Evolutionary conservation across 2,888 invertebrate species (phyloP).

Genomic region (Chromoteleia sp.): DNA sequence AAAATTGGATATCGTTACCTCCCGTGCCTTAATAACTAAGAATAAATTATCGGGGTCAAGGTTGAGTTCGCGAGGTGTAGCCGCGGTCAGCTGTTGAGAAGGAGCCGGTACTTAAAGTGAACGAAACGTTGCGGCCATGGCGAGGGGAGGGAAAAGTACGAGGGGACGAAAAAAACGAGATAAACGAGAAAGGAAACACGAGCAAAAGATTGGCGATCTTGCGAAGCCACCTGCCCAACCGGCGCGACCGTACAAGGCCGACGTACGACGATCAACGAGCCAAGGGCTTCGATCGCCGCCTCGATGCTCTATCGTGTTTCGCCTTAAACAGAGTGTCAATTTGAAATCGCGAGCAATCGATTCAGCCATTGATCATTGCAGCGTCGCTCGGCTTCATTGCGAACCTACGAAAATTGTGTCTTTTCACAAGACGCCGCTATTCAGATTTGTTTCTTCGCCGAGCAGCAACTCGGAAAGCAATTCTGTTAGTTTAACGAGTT

Average conservation of each 20-base stretch:
- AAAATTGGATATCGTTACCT: conserved; percentile 51
- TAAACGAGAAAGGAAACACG: conserved; percentile 68
- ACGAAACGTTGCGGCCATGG: conserved; percentile 63
- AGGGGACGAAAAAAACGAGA: conserved; percentile 65
- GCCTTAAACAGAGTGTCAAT: conserved; percentile 75
- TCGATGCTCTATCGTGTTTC: conserved; percentile 75
- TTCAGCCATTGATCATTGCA: conserved; percentile 57
- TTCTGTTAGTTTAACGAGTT: no score
- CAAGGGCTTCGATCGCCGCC: conserved; percentile 71
- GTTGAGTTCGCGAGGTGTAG: conserved; percentile 72
- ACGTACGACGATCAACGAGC: conserved; percentile 74
- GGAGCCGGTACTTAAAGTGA: conserved; percentile 72
- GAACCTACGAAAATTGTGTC: conserved; percentile 36
- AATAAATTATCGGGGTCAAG: conserved; percentile 74
- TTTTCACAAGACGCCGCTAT: conserved; percentile 24
- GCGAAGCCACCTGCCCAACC: conserved; percentile 78
- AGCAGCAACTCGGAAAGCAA: no score
- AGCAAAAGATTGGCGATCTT: conserved; percentile 74
- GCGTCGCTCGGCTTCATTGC: conserved; percentile 11
- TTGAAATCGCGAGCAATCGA: conserved; percentile 74
- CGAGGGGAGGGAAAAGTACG: conserved; percentile 51
- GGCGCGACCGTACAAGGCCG: conserved; percentile 82
- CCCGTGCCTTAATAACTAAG: conserved; percentile 59
- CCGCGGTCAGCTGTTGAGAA: conserved; percentile 76
- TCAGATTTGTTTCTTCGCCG: no score